A percentile compares a stretch with the other conserved stretches of the same genome.
Conservation (phyloP, 2,888 invertebrate genomes). For the Phortica magna region DNA sequence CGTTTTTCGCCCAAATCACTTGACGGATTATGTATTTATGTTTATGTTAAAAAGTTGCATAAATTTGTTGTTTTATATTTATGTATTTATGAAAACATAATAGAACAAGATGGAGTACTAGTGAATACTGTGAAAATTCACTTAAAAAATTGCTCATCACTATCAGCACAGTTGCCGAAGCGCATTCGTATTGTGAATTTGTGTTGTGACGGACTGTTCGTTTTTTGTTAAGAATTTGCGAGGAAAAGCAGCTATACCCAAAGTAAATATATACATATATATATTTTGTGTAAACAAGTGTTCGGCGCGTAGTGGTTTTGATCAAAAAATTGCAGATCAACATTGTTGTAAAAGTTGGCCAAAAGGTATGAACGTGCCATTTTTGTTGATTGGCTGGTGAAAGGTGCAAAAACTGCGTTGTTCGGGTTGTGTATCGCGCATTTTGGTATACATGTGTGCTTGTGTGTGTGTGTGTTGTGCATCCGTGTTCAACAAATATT, state of each 20-base stretch:
- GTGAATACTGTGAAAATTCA: no score
- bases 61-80: no score
- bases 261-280: background rate
- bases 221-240: background rate
- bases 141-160: no score
- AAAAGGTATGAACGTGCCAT: background rate
- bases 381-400: background rate
- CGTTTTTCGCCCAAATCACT: no score
- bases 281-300: background rate
- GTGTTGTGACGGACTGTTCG: background rate
- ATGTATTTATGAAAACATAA: no score
- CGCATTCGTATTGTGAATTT: background rate
- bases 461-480: background rate
- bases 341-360: background rate
- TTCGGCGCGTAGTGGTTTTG: background rate
- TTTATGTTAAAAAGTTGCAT: no score
- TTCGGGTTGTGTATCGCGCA: background rate
- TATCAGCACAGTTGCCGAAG: no score
- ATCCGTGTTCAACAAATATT: background rate
- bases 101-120: no score
- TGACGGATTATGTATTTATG: no score
- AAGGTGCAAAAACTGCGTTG: background rate
- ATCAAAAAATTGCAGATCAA: background rate
- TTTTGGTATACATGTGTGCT: background rate
- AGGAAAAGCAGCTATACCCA: background rate